Percentiles rank a stretch among this genome's conserved stretches.
These are phyloP conservation scores for Hipparchia semele DNA, from an alignment of 2,888 invertebrate species.

Conservation along the genomic window DNA sequence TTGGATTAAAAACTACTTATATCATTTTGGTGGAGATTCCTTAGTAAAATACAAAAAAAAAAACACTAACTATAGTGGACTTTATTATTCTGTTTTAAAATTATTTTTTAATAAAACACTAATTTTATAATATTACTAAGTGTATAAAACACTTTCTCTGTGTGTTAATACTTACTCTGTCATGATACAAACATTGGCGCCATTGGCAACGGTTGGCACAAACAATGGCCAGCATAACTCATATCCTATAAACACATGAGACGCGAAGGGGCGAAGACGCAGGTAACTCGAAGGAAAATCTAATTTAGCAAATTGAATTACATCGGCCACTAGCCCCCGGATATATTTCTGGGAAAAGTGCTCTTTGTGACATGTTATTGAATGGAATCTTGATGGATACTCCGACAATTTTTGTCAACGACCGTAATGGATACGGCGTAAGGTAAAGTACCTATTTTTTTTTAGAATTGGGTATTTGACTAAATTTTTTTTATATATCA, in stretches of 20 bases:
- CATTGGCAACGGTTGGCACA: conserved; percentile 42
- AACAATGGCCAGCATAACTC: conserved; percentile 51
- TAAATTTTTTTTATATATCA: too few species aligned
- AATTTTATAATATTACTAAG: too few species aligned
- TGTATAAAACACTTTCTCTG: too few species aligned
- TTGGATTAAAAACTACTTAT: too few species aligned
- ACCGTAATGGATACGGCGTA: conserved; percentile 33
- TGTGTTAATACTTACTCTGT: not conserved
- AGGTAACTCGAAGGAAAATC: conserved; percentile 79
- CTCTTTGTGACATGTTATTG: conserved; percentile 53
- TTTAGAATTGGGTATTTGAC: not conserved
- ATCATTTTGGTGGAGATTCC: too few species aligned
- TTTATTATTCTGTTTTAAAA: too few species aligned
- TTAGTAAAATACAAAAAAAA: too few species aligned
- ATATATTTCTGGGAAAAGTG: conserved; percentile 54
- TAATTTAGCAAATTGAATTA: conserved; percentile 80
- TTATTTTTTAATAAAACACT: too few species aligned
- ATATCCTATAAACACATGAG: conserved; percentile 49
- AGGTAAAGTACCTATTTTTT: conserved; percentile 2
- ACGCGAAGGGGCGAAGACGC: conserved; percentile 62
- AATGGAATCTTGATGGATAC: conserved; percentile 47
- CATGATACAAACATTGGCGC: conserved; percentile 34
- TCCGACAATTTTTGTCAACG: conserved; percentile 34
- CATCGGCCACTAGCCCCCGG: conserved; percentile 66
- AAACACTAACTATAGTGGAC: too few species aligned